Base-by-base conservation (phyloP, 2,888 invertebrate genomes). In the Drosophila mulleri region DNA sequence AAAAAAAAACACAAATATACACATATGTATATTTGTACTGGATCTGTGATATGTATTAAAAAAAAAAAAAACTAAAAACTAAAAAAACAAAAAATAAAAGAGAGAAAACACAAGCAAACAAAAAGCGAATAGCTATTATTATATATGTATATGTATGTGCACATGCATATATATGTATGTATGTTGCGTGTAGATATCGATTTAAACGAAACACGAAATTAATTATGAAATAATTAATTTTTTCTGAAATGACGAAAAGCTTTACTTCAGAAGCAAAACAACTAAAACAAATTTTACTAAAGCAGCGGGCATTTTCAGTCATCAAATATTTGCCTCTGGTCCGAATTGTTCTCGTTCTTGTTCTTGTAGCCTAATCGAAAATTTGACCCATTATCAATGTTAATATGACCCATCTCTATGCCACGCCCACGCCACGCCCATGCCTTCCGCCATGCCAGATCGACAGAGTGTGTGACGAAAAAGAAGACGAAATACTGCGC, bases 1-100 rank as follows among this genome's bases (percentile, higher is more conserved):
- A 64, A 65, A 71, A 60, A 48, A 67, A 66, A 85, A 82, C 78
- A 90, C 78, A 90, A 90, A 91, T 90, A 69, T 77, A 61, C 62
- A 50, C 47, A 88, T 83, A 88, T 83, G 69, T 80, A 83, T 88
- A 84, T 84, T 91, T 91, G 91, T 91, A 91, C 92, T 92, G 92
- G 91, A 92, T 92, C 92, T 92, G 92, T 92, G 92, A 92, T 92
- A 92, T 92, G 92, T 92, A 92, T 91, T 92, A 77, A 91, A 90
- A 79, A 63, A 48, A 48, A 32, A 32, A 12, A 32, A n/a, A 48
- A n/a, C 29, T 14, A 18, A 18, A 50, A 16, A 16, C 14, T 88
- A 76, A 60, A 50, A 32, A 32, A 11, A 12, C 11, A 29, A 45
- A 16, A 48, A 29, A 50, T 35, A 50, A 50, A 67, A 58, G 52